A percentile compares a stretch with the other conserved stretches of the same genome.
These are phyloP conservation scores for Microdon myrmicae DNA, from an alignment of 2,888 invertebrate species.

Conservation along the genomic window DNA sequence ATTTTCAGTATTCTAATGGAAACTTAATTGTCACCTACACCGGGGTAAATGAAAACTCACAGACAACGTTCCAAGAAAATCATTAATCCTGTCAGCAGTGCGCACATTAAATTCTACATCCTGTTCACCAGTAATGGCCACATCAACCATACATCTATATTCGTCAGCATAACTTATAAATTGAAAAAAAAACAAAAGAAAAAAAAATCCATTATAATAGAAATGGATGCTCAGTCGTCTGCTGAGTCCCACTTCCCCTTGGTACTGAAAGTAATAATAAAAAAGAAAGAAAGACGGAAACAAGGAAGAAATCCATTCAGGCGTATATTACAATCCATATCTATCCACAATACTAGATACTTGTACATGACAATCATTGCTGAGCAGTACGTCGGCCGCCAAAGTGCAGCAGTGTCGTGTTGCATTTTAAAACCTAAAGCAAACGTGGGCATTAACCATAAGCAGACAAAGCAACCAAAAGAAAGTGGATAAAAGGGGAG, in stretches of 20 bases:
- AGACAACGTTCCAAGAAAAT: conserved; percentile 1
- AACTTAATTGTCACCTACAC: too few relatives aligned
- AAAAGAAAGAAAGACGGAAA: conserved; percentile 7
- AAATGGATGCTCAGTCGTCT: conserved; percentile 41
- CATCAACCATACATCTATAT: neutral
- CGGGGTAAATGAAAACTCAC: conserved; percentile 3
- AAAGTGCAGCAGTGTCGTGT: conserved; percentile 39
- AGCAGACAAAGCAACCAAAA: conserved; percentile 4
- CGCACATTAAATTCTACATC: conserved; percentile 16
- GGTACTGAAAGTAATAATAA: conserved; percentile 3
- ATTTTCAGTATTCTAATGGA: too few relatives aligned
- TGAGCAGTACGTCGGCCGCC: conserved; percentile 13
- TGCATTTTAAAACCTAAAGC: conserved; percentile 41
- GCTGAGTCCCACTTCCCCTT: conserved; percentile 32
- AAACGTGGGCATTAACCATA: neutral
- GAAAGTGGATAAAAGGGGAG: conserved; percentile 13
- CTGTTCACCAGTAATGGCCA: conserved; percentile 9
- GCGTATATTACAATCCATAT: conserved; percentile 37
- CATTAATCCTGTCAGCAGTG: conserved; percentile 16
- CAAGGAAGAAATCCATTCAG: conserved; percentile 21
- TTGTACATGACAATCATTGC: conserved; percentile 21
- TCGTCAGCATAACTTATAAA: too few relatives aligned
- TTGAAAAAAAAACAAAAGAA: too few relatives aligned
- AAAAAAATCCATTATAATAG: conserved; percentile 6
- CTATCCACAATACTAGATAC: conserved; percentile 20